Evolutionary conservation across 2,888 invertebrate species (phyloP).

Genomic region (Rhorus exstirpatorius): DNA sequence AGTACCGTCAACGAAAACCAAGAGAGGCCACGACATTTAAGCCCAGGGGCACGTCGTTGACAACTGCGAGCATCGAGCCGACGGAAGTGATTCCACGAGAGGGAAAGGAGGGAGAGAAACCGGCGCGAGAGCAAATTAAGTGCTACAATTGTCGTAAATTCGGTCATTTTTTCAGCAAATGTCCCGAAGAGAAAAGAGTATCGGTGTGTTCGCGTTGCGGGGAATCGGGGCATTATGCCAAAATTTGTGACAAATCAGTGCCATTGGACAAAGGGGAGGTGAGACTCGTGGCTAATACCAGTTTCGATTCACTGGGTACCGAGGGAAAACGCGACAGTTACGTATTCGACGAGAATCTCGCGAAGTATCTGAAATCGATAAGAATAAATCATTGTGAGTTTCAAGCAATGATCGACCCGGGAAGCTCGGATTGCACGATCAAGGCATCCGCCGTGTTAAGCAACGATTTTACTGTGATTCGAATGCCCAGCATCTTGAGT

Average conservation of each 20-base stretch:
- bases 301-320: too few species aligned
- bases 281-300: slow-evolving; percentile 18
- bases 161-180: slow-evolving; percentile 54
- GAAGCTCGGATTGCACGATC: slow-evolving; percentile 68
- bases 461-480: slow-evolving; percentile 20
- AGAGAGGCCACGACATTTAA: neutral
- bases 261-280: slow-evolving; percentile 44
- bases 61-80: too few species aligned
- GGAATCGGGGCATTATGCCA: slow-evolving; percentile 50
- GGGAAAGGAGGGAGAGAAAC: too few species aligned
- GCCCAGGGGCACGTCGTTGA: neutral
- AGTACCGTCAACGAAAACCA: slow-evolving; percentile 1
- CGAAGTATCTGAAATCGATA: slow-evolving; percentile 66
- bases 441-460: slow-evolving; percentile 60
- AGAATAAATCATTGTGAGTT: slow-evolving; percentile 39
- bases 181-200: slow-evolving; percentile 33
- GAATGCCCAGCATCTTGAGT: slow-evolving; percentile 14
- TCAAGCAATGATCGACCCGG: slow-evolving; percentile 61
- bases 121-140: neutral
- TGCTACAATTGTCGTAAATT: slow-evolving; percentile 53
- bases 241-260: slow-evolving; percentile 47
- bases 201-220: slow-evolving; percentile 43
- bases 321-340: too few species aligned
- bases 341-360: neutral
- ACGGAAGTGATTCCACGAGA: too few species aligned